Conservation (phyloP, 2,113 vertebrate species). For the Eupsittula cactorum region DNA sequence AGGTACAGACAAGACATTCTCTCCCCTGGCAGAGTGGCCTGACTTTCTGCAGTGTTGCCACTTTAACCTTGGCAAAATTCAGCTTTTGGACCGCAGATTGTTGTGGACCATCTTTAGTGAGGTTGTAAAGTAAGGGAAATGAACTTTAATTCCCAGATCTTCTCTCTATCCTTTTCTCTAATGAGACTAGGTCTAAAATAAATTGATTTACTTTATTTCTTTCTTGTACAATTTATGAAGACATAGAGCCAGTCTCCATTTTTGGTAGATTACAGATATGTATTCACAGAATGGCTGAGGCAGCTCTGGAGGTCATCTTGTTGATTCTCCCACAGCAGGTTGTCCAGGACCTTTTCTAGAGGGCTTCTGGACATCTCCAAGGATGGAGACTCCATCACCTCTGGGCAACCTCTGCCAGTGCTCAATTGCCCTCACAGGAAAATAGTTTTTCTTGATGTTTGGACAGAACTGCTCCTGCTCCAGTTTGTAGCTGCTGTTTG, state of each 20-base stretch:
- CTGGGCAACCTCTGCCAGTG: neutral
- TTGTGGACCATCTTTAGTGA: neutral
- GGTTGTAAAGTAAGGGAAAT: neutral
- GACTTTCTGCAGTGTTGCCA: neutral
- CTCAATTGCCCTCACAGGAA: neutral
- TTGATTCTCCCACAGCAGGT: neutral
- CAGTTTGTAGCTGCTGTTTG: neutral
- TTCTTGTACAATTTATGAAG: neutral
- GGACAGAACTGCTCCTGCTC: neutral
- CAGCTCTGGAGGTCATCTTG: neutral
- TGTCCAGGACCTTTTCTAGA: neutral
- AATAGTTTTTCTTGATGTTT: neutral
- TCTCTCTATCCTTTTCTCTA: neutral
- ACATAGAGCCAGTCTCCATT: neutral
- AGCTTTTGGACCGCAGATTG: neutral
- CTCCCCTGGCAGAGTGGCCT: neutral
- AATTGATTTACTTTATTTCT: neutral
- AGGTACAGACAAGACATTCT: neutral
- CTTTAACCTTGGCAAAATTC: neutral
- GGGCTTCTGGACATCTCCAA: neutral
- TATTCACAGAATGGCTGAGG: neutral
- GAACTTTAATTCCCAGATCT: neutral
- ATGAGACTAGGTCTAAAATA: neutral
- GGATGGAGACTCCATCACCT: neutral
- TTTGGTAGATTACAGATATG: neutral